phyloP scores from a whole-genome alignment of 2,113 vertebrate species.

The Heterochromis multidens region DNA sequence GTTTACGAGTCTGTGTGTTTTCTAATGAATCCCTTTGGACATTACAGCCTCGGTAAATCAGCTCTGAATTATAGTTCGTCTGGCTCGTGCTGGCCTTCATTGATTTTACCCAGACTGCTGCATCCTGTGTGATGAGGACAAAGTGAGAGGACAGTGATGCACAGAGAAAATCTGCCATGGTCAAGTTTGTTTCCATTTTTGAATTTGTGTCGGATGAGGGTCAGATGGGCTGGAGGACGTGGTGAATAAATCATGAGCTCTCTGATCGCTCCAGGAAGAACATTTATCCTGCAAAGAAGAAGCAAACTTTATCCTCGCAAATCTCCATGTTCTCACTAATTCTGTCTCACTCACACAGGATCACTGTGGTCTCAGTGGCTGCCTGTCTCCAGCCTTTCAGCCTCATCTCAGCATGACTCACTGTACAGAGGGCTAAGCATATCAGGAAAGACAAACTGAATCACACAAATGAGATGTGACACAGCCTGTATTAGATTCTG shows the following conservation, averaged over 20 bases:
- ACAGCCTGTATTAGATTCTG: neutral
- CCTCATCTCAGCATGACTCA: neutral
- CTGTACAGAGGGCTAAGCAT: neutral
- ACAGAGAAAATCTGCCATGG: neutral
- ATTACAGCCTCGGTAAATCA: neutral
- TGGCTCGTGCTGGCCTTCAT: neutral
- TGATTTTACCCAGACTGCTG: neutral
- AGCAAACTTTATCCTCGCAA: neutral
- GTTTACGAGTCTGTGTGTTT: neutral
- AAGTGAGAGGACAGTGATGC: neutral
- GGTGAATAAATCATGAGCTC: conserved; percentile 66
- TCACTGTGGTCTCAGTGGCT: neutral
- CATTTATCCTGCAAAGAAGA: conserved; percentile 35
- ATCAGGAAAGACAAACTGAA: neutral
- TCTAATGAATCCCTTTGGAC: neutral
- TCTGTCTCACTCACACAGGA: neutral
- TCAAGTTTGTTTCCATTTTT: neutral
- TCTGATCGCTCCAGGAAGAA: conserved; percentile 35
- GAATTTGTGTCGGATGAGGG: conserved; percentile 3
- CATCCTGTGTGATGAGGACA: neutral
- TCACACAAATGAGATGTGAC: neutral
- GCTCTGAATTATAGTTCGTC: neutral
- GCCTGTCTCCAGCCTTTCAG: neutral
- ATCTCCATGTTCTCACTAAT: conserved; percentile 6
- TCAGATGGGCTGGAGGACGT: conserved; percentile 43